Evolutionary conservation across 2,113 vertebrate species (phyloP).

Genomic region (Oxyruncus cristatus): DNA sequence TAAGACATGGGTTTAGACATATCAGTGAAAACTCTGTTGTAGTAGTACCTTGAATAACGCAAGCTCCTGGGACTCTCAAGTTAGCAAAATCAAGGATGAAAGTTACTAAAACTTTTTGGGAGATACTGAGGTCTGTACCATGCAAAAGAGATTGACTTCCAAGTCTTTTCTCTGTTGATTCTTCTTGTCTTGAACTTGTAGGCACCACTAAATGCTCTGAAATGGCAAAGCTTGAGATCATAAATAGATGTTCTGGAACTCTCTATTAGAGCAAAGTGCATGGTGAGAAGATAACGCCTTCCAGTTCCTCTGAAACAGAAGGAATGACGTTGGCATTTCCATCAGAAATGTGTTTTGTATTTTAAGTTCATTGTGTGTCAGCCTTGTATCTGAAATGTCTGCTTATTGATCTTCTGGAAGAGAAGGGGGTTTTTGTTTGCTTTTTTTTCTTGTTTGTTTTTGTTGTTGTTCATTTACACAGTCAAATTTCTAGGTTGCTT

Average conservation of each 20-base stretch:
- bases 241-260: neutral
- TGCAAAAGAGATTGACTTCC: neutral
- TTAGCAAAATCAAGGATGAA: neutral
- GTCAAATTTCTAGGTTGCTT: neutral
- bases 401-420: neutral
- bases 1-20: rapidly evolving
- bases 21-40: neutral
- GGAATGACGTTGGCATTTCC: neutral
- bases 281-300: neutral
- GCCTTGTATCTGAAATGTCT: neutral
- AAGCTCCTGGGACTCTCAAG: neutral
- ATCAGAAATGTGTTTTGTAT: neutral
- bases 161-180: neutral
- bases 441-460: neutral
- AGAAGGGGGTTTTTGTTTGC: neutral
- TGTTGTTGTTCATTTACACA: neutral
- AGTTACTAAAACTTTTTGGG: neutral
- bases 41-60: neutral
- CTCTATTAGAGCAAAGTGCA: neutral
- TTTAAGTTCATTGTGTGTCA: neutral
- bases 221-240: neutral
- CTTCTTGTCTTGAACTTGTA: neutral
- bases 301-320: neutral
- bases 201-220: neutral
- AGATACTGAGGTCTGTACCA: neutral